Percentiles rank a stretch among this genome's conserved stretches.
Evolutionary conservation across 2,113 vertebrate genomes (phyloP).

Genomic region (Pseudorhombus dupliciocellatus): DNA sequence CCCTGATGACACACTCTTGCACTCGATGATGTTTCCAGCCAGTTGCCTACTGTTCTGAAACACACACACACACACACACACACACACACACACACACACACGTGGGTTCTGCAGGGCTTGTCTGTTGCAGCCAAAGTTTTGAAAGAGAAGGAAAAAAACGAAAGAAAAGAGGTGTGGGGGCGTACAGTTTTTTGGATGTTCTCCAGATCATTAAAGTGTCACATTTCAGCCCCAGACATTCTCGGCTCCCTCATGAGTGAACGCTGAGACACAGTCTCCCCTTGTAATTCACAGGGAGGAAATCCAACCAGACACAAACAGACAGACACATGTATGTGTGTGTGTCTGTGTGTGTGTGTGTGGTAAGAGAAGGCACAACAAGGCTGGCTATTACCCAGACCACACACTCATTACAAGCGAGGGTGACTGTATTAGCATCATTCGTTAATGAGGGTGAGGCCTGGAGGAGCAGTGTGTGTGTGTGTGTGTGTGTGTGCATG

Average conservation of each 20-base stretch:
- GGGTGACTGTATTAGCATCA: conserved; percentile 63
- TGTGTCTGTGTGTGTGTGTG: not conserved
- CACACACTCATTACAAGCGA: conserved; percentile 68
- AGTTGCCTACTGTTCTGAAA: conserved; percentile 48
- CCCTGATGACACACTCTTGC: conserved; percentile 46
- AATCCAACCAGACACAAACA: conserved; percentile 58
- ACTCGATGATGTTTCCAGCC: conserved; percentile 46
- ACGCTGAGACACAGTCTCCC: conserved; percentile 38
- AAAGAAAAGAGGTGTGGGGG: conserved; percentile 22
- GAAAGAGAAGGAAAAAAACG: conserved; percentile 26
- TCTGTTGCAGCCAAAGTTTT: conserved; percentile 53
- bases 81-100: conserved; percentile 41
- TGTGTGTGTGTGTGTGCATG: too few relatives aligned
- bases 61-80: conserved; percentile 47
- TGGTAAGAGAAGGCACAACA: conserved; percentile 44
- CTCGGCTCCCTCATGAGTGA: conserved; percentile 41
- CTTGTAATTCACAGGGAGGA: conserved; percentile 57
- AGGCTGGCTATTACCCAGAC: conserved; percentile 65
- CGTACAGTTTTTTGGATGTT: conserved; percentile 50
- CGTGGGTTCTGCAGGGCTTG: conserved; percentile 45
- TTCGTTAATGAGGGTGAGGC: conserved; percentile 69
- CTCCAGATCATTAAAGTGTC: conserved; percentile 75
- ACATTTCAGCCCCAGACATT: conserved; percentile 70
- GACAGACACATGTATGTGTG: conserved; percentile 5
- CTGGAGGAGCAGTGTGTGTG: conserved; percentile 12